Evolutionary conservation across 2,797 vertebrate species (phyloP).

Genomic region (Leptoclinus maculatus): DNA sequence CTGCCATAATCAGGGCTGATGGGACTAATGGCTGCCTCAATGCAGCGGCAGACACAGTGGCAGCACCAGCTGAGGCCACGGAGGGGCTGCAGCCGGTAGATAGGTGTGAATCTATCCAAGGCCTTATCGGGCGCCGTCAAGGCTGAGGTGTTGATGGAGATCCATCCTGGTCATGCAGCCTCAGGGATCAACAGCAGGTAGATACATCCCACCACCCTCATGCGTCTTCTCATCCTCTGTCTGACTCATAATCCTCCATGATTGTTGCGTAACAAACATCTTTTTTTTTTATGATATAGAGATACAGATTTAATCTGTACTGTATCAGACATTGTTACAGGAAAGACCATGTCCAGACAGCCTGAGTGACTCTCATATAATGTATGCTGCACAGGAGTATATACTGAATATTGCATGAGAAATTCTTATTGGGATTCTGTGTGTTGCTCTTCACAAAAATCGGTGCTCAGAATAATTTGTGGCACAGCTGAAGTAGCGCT

Average conservation of each 20-base stretch:
- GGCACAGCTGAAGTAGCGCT: not conserved
- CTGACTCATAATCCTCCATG: constrained; percentile 42
- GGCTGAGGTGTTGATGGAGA: constrained; percentile 82
- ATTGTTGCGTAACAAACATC: constrained; percentile 13
- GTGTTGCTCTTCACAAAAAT: constrained; percentile 22
- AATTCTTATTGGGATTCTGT: constrained; percentile 39
- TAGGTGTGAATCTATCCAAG: constrained; percentile 74
- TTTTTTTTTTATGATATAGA: constrained; percentile 26
- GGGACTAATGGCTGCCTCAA: constrained; percentile 70
- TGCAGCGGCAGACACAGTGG: constrained; percentile 57
- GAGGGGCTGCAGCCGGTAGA: constrained; percentile 60
- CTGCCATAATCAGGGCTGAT: constrained; percentile 74
- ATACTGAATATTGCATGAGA: constrained; percentile 43
- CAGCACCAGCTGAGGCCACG: constrained; percentile 72
- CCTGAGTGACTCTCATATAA: not conserved
- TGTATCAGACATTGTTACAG: not conserved
- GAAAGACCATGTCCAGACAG: constrained; percentile 1
- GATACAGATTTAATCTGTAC: constrained; percentile 25
- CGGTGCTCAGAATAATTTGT: constrained; percentile 6
- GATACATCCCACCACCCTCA: constrained; percentile 46
- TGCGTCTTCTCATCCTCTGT: constrained; percentile 27
- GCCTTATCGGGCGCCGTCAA: constrained; percentile 64
- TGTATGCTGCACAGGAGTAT: not conserved
- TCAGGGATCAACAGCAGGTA: constrained; percentile 60
- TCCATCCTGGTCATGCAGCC: constrained; percentile 59